Evolutionary conservation across 2,113 vertebrate species (phyloP), one percentile per base, ranked within the genome.

Genomic region (Gulo gulo): DNA sequence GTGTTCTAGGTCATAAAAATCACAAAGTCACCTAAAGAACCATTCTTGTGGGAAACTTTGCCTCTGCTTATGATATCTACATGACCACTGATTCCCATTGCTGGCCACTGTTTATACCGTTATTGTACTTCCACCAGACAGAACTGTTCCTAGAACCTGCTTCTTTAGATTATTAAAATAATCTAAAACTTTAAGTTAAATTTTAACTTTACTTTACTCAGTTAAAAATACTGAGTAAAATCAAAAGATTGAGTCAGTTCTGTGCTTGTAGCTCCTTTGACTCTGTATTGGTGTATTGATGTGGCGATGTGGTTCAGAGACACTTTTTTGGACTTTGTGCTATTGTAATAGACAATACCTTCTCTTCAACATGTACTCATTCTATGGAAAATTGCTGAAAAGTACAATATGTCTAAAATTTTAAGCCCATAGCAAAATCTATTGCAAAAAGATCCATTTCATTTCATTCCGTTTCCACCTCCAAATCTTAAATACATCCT

Each of bases 51-150:
- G 14, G 39, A 57, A 47, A 21, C 4, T 21, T 18, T 34, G 24
- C 47, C 24, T 42, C 26, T 61, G n/a, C 21, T 7, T 39, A 23
- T 20, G 47, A 12, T 8, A 91, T 42, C 42, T 45, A 11, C 9
- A 10, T 18, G 21, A 65, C n/a, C 4, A 20, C 4, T 12, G 9
- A 57, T 34, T 47, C 13, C 26, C 20, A 3, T 59, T 45, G 1
- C 31, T 57, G 11, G 8, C 3, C 29, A 12, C 34, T n/a, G 12
- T 5, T 3, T 74, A 34, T 4, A 0, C n/a, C 13, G 14, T 8
- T 15, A 13, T 2, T 34, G 9, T 73, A 13, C 16, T 39, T 47
- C 55, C 21, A 24, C 18, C 31, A 15, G 57, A 55, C 76, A 47
- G 67, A 92, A 21, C 12, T 36, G 2, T 26, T 63, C 7, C 26